phyloP scores from a whole-genome alignment of 2,797 vertebrate genomes.

The Labeo calbasu region DNA sequence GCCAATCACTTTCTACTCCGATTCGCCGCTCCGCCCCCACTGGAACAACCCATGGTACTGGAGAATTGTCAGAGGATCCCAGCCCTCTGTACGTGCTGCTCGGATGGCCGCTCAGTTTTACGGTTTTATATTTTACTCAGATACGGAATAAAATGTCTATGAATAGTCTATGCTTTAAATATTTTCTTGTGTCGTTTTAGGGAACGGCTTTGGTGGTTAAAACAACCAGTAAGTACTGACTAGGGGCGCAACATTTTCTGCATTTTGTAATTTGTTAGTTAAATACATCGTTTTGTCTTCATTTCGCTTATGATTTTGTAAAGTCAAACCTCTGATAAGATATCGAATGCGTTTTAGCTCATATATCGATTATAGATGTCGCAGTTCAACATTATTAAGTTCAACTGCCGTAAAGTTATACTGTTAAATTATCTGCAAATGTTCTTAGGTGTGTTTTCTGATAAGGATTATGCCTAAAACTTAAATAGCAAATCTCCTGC shows the following conservation, averaged over 20 bases:
- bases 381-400: neutral
- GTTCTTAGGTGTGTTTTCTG: neutral
- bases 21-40: constrained; percentile 74
- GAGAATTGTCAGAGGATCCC: constrained; percentile 28
- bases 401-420: neutral
- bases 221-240: constrained; percentile 5
- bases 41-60: constrained; percentile 54
- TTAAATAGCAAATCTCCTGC: neutral
- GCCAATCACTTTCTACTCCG: constrained; percentile 69
- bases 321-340: neutral
- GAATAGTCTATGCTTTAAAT: neutral
- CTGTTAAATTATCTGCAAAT: neutral
- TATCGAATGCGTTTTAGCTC: neutral
- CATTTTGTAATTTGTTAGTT: neutral
- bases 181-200: neutral
- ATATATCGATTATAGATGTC: neutral
- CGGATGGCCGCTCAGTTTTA: neutral
- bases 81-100: neutral
- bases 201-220: constrained; percentile 3
- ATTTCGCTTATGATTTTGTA: neutral
- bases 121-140: neutral
- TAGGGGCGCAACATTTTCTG: neutral
- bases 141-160: neutral
- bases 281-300: neutral
- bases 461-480: neutral